A percentile compares a stretch with the other conserved stretches of the same genome.
phyloP scores from a whole-genome alignment of 2,888 invertebrate genomes.

The Arge pagana region DNA sequence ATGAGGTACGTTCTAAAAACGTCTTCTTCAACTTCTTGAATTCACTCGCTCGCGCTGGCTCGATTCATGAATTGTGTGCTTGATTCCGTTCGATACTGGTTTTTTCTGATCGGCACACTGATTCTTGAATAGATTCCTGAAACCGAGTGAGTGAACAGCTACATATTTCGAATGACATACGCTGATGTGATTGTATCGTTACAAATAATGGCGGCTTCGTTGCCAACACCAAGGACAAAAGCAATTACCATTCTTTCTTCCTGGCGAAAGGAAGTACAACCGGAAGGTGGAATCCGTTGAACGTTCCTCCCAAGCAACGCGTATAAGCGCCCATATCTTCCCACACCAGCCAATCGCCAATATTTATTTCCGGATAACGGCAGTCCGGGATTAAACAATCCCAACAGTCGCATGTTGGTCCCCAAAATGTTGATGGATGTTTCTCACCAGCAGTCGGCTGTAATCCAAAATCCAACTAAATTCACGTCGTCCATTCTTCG shows the following conservation, averaged over 20 bases:
- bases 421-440: constrained; percentile 61
- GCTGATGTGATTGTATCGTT: not conserved
- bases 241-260: constrained; percentile 48
- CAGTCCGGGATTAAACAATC: constrained; percentile 61
- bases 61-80: constrained; percentile 3
- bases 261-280: constrained; percentile 53
- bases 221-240: too few species aligned
- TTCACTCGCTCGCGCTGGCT: not conserved
- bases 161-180: too few species aligned
- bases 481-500: not conserved
- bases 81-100: too few species aligned
- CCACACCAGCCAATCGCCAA: constrained; percentile 69
- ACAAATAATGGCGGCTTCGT: not conserved
- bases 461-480: not conserved
- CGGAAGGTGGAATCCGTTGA: constrained; percentile 65
- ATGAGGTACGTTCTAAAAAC: too few species aligned
- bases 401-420: constrained; percentile 68
- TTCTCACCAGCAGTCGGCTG: constrained; percentile 35
- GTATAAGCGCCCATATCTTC: constrained; percentile 69
- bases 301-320: constrained; percentile 59
- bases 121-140: constrained; percentile 1
- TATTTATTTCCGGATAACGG: constrained; percentile 61
- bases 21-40: too few species aligned
- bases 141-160: not conserved
- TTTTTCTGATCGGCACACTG: not conserved